These are phyloP conservation scores for Cephalotes varians DNA, from an alignment of 2,888 invertebrate genomes.

Conservation along the genomic window DNA sequence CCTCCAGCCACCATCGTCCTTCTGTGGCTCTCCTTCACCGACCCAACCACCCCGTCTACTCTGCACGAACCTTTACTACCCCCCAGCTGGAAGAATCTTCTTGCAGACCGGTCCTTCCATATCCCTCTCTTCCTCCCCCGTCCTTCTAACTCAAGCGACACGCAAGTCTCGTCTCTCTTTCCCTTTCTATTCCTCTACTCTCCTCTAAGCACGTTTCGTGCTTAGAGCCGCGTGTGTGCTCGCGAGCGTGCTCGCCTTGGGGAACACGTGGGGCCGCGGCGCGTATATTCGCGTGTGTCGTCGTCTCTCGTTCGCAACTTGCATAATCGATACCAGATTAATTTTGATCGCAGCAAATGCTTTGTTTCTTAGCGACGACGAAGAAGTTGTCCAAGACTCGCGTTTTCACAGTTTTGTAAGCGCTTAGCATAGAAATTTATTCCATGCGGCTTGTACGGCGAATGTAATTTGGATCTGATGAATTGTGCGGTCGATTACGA, in stretches of 20 bases:
- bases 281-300: conserved; percentile 39
- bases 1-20: conserved; percentile 71
- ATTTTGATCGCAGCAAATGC: conserved; percentile 51
- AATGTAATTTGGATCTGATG: background rate
- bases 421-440: background rate
- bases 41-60: conserved; percentile 71
- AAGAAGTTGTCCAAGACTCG: conserved; percentile 16
- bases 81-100: conserved; percentile 75
- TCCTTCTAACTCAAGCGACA: conserved; percentile 57
- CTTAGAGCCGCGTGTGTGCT: conserved; percentile 5
- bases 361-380: conserved; percentile 24
- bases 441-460: background rate
- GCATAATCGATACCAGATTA: conserved; percentile 64
- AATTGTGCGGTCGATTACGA: background rate
- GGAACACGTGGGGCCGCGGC: conserved; percentile 39
- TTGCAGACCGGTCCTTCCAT: conserved; percentile 73
- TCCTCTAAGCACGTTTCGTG: background rate
- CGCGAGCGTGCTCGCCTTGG: conserved; percentile 30
- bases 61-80: conserved; percentile 73
- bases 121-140: conserved; percentile 41
- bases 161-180: conserved; percentile 51
- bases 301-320: conserved; percentile 20
- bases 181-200: conserved; percentile 17
- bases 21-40: conserved; percentile 75
- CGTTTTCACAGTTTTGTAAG: background rate